phyloP scores from a whole-genome alignment of 2,888 invertebrate species.

The Seira sanloemensis region DNA sequence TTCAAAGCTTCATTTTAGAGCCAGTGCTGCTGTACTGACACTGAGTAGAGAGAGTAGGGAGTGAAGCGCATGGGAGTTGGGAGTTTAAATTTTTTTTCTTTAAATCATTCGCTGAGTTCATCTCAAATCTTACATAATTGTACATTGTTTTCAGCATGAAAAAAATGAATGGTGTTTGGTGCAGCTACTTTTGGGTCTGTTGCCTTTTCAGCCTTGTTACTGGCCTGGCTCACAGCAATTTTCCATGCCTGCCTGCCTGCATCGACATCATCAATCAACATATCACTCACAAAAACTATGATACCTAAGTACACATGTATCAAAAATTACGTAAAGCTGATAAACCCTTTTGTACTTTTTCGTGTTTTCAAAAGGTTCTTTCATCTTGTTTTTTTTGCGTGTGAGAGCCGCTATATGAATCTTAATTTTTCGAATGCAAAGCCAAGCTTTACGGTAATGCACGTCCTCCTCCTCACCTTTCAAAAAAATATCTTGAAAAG shows the following conservation, averaged over 20 bases:
- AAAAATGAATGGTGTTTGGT: constrained; percentile 21
- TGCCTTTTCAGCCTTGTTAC: constrained; percentile 24
- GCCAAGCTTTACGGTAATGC: constrained; percentile 1
- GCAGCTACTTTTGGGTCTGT: constrained; percentile 25
- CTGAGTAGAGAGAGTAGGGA: background rate
- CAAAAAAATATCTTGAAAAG: too few species aligned
- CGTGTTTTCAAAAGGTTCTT: background rate
- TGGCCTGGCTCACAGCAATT: constrained; percentile 29
- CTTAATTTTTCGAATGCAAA: constrained; percentile 6
- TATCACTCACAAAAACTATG: background rate
- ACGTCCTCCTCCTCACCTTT: background rate
- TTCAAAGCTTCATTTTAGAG: too few species aligned
- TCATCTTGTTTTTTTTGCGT: constrained; percentile 2
- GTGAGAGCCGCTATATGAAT: constrained; percentile 8
- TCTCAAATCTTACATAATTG: constrained; percentile 5
- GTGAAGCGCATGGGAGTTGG: too few species aligned
- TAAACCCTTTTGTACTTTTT: background rate
- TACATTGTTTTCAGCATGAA: background rate
- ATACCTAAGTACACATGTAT: background rate
- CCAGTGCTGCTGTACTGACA: too few species aligned
- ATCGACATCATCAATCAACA: constrained; percentile 9
- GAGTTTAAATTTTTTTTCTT: background rate
- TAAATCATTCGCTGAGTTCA: background rate
- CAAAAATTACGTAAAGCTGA: constrained; percentile 1
- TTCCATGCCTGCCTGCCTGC: constrained; percentile 35